These are phyloP conservation scores for Leucophenga maculata DNA, from an alignment of 2,888 invertebrate genomes.

Conservation along the genomic window DNA sequence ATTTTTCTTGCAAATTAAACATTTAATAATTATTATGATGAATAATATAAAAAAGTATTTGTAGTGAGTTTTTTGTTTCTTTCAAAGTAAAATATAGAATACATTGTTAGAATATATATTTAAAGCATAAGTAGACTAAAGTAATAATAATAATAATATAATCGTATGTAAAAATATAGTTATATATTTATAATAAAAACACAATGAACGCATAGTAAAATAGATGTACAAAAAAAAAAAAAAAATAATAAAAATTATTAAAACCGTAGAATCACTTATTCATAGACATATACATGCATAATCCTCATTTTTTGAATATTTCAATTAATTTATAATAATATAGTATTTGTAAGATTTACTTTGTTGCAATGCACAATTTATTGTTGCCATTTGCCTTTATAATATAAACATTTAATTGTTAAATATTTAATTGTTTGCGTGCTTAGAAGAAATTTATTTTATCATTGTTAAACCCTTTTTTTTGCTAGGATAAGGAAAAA, in stretches of 20 bases:
- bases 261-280: no score
- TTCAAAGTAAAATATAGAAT: no score
- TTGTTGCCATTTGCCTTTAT: neutral
- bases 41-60: slow-evolving; percentile 10
- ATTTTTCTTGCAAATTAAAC: slow-evolving; percentile 8
- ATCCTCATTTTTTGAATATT: neutral
- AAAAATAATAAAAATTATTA: no score
- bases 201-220: slow-evolving; percentile 1
- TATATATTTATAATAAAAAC: neutral
- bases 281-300: neutral
- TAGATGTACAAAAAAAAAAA: neutral
- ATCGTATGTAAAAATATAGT: neutral
- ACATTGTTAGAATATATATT: no score
- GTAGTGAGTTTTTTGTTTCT: slow-evolving; percentile 5
- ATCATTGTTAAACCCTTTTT: neutral
- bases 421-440: neutral
- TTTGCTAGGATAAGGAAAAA: neutral
- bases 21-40: slow-evolving; percentile 34
- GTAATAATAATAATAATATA: neutral
- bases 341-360: neutral
- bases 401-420: neutral
- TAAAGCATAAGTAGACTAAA: no score
- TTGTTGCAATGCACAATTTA: neutral
- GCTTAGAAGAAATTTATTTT: no score
- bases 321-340: neutral